phyloP scores from a whole-genome alignment of 2,113 vertebrate genomes.

The Nothoprocta pentlandii region DNA sequence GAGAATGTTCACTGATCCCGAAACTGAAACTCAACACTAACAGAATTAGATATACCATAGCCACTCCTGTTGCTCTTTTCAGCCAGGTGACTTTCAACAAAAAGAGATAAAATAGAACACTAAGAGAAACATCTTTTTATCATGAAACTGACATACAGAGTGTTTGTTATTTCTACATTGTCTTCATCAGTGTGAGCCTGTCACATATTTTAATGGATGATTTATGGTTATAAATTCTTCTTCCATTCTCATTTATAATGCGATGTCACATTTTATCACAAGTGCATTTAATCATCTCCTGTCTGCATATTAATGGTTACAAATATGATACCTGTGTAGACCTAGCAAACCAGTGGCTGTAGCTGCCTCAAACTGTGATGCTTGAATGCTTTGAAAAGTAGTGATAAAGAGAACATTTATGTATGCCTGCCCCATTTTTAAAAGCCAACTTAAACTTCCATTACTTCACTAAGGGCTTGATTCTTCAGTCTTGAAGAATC shows the following conservation, averaged over 20 bases:
- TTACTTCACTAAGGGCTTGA: background rate
- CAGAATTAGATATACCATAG: background rate
- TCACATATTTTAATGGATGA: conserved; percentile 88
- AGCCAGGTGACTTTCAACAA: conserved; percentile 42
- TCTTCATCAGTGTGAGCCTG: conserved; percentile 77
- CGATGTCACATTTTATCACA: conserved; percentile 90
- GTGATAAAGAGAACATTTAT: conserved; percentile 57
- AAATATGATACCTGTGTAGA: conserved; percentile 86
- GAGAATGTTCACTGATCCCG: background rate
- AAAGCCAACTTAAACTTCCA: conserved; percentile 39
- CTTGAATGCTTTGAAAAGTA: conserved; percentile 78
- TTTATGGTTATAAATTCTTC: conserved; percentile 91
- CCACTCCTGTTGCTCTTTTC: conserved; percentile 37
- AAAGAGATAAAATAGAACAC: conserved; percentile 38
- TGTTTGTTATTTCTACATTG: conserved; percentile 77
- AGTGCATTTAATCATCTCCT: conserved; percentile 89
- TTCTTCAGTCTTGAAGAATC: background rate
- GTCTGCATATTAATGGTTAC: conserved; percentile 92
- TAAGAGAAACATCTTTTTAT: conserved; percentile 32
- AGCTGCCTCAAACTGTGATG: conserved; percentile 77
- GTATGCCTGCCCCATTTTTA: conserved; percentile 48
- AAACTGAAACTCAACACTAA: background rate
- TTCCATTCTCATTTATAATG: conserved; percentile 90
- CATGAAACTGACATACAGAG: conserved; percentile 48
- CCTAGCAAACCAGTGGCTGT: conserved; percentile 77